phyloP scores from a whole-genome alignment of 1,140 invertebrate genomes.

The Anthonomus grandis region DNA sequence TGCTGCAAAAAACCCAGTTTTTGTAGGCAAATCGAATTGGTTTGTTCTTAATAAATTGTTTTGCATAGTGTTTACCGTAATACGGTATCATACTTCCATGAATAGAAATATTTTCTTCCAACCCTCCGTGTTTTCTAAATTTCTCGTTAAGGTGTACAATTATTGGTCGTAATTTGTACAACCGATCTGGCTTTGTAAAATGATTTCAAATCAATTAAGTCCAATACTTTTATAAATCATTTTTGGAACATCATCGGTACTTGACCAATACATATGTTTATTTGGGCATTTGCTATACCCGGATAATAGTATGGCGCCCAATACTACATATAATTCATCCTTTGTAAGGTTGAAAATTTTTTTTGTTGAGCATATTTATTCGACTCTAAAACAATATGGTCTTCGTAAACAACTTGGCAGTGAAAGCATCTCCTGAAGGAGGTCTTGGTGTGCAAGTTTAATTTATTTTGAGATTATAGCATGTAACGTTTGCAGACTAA shows the following conservation, averaged over 20 bases:
- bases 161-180: constrained; percentile 29
- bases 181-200: constrained; percentile 21
- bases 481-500: no score
- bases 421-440: no score
- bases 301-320: constrained; percentile 29
- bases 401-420: no score
- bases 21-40: constrained; percentile 33
- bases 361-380: constrained; percentile 16
- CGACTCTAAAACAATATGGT: no score
- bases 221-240: constrained; percentile 27
- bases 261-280: constrained; percentile 27
- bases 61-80: constrained; percentile 29
- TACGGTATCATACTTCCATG: constrained; percentile 28
- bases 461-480: no score
- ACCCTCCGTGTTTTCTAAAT: constrained; percentile 19
- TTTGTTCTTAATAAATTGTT: constrained; percentile 31
- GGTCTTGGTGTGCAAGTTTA: no score
- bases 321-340: constrained; percentile 29
- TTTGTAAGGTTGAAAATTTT: constrained; percentile 1
- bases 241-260: constrained; percentile 24
- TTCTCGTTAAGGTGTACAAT: constrained; percentile 22
- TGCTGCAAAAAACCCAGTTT: constrained; percentile 26
- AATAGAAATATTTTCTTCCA: constrained; percentile 14
- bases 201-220: constrained; percentile 31
- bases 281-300: constrained; percentile 33